phyloP scores from a whole-genome alignment of 2,888 invertebrate species.

The Cheilosia grossa region DNA sequence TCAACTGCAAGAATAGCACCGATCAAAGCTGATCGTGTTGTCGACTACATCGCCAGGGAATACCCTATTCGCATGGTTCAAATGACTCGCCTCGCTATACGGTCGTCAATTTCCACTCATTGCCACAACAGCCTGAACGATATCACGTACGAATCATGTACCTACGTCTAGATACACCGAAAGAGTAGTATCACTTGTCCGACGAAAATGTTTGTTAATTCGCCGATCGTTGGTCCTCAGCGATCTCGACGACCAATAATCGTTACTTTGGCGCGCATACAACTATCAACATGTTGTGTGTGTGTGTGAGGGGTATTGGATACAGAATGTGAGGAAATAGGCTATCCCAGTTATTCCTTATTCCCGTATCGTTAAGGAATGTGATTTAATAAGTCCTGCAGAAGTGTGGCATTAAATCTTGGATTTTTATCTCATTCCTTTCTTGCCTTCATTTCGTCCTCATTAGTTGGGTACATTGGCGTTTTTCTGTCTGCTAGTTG shows the following conservation, averaged over 20 bases:
- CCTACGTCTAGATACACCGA: constrained; percentile 38
- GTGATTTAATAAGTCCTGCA: constrained; percentile 73
- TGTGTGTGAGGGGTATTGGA: not conserved
- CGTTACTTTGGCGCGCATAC: constrained; percentile 53
- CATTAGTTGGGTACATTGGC: constrained; percentile 73
- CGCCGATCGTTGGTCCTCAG: constrained; percentile 69
- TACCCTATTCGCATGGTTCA: constrained; percentile 49
- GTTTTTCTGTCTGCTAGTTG: constrained; percentile 66
- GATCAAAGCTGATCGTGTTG: constrained; percentile 29
- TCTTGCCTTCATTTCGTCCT: constrained; percentile 72
- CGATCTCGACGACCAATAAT: constrained; percentile 61
- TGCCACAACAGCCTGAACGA: constrained; percentile 30
- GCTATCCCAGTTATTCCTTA: constrained; percentile 29
- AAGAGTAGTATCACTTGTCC: constrained; percentile 69
- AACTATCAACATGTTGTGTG: constrained; percentile 29
- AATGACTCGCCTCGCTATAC: constrained; percentile 53
- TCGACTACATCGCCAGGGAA: constrained; percentile 54
- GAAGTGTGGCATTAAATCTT: constrained; percentile 75
- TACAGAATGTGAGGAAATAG: constrained; percentile 25
- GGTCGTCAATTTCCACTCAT: constrained; percentile 62
- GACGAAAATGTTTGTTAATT: constrained; percentile 71
- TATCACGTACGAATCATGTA: constrained; percentile 26
- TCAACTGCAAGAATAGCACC: constrained; percentile 33
- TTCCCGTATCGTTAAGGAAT: constrained; percentile 64
- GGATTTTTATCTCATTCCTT: constrained; percentile 75